Percentiles rank a stretch among this genome's conserved stretches.
Evolutionary conservation across 2,888 invertebrate genomes (phyloP).

Genomic region (Sarcophaga subvicina): DNA sequence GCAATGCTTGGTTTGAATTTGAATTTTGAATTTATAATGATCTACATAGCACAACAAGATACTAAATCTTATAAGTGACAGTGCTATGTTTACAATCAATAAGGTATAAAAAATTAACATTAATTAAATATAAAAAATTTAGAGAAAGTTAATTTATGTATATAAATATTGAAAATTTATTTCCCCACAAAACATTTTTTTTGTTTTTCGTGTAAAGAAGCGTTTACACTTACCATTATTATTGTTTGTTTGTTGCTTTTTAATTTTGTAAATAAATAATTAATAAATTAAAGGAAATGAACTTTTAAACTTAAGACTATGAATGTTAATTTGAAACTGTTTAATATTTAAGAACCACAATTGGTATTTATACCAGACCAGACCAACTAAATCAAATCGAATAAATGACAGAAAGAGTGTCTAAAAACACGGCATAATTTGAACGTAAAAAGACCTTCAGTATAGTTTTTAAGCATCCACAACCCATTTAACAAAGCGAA

Average conservation of each 20-base stretch:
- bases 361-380: constrained; percentile 53
- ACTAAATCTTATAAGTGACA: too few relatives aligned
- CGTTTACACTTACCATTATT: constrained; percentile 33
- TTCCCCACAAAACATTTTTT: too few relatives aligned
- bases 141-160: too few relatives aligned
- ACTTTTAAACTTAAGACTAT: constrained; percentile 35
- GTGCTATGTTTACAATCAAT: too few relatives aligned
- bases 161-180: too few relatives aligned
- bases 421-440: background rate
- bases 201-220: background rate
- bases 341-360: constrained; percentile 23
- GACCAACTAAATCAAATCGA: background rate
- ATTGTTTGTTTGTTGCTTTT: background rate
- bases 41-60: too few relatives aligned
- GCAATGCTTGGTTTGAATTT: too few relatives aligned
- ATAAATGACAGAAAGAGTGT: constrained; percentile 4
- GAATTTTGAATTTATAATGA: too few relatives aligned
- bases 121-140: too few relatives aligned
- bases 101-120: too few relatives aligned
- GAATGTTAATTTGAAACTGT: constrained; percentile 51
- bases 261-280: background rate
- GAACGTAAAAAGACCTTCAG: constrained; percentile 47
- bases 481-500: constrained; percentile 3
- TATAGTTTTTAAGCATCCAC: constrained; percentile 26
- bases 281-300: background rate